Conservation (phyloP, 30 jellyfish, hydroid and myxozoan species). For the Aurelia aurita complex sp. Pacific region DNA sequence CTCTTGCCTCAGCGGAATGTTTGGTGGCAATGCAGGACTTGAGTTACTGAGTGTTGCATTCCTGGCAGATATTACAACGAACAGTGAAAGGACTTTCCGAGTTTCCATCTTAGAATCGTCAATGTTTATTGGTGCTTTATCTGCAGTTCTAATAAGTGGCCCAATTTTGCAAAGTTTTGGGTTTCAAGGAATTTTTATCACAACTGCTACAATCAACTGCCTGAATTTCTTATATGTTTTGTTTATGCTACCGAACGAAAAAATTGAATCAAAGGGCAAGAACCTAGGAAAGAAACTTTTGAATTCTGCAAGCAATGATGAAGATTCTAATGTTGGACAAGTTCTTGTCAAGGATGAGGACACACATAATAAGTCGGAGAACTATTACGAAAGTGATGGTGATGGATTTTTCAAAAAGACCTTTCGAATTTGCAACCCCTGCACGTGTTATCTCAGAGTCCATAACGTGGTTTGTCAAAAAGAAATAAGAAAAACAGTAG, state of each 20-base stretch:
- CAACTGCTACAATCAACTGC: constrained; percentile 6
- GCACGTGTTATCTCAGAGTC: not conserved
- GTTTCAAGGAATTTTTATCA: not conserved
- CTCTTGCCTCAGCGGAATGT: constrained; percentile 19
- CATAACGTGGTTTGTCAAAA: constrained; percentile 1
- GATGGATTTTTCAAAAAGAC: not conserved
- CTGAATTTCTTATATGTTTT: constrained; percentile 7
- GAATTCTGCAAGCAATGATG: no score
- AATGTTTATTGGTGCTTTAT: constrained; percentile 4
- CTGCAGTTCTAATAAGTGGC: constrained; percentile 3
- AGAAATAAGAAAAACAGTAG: not conserved
- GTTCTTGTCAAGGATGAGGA: no score
- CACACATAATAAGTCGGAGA: no score
- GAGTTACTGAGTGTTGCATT: constrained; percentile 7
- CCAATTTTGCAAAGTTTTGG: constrained; percentile 11
- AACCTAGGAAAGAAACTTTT: not conserved
- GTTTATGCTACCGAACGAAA: constrained; percentile 12
- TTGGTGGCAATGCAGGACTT: constrained; percentile 42
- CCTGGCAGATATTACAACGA: constrained; percentile 20
- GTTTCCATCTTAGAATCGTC: constrained; percentile 14
- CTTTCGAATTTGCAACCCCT: not conserved
- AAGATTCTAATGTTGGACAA: no score
- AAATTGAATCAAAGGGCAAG: not conserved
- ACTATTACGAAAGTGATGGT: not conserved
- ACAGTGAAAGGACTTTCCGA: constrained; percentile 30